Base-by-base conservation (phyloP, 1,140 invertebrate species). In the Panulirus ornatus region DNA sequence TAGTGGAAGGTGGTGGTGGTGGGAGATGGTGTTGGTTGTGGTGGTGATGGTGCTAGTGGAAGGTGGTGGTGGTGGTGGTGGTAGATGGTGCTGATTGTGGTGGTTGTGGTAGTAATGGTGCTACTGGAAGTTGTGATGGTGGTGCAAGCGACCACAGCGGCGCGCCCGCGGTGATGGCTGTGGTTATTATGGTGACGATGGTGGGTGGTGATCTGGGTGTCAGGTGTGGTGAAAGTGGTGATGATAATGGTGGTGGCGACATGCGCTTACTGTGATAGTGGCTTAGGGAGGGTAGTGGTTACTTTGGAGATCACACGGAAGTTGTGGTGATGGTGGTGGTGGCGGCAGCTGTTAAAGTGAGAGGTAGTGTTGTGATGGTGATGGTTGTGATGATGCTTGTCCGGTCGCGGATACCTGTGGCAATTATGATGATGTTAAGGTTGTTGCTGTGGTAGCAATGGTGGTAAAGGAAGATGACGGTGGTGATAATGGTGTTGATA, bases 91-190 rank as follows among this genome's bases (percentile, higher is more conserved):
- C 22, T 58, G 9, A 36, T 9, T 73, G 40, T 73, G 34, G 70
- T 73, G 27, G 70, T 73, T 11, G 30, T 70, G 27, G 66, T 73
- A 38, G 70, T n/a, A n/a, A n/a, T n/a, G n/a, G n/a, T n/a, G n/a
- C n/a, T n/a, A n/a, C n/a, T n/a, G n/a, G n/a, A n/a, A n/a, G n/a
- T n/a, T n/a, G n/a, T n/a, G n/a, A n/a, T n/a, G n/a, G n/a, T n/a
- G n/a, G n/a, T n/a, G n/a, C n/a, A n/a, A n/a, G n/a, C n/a, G n/a
- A n/a, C n/a, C n/a, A n/a, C n/a, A n/a, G n/a, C n/a, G n/a, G n/a
- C n/a, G n/a, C n/a, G n/a, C n/a, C n/a, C n/a, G n/a, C n/a, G n/a
- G n/a, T n/a, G n/a, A n/a, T n/a, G n/a, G n/a, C n/a, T n/a, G n/a
- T n/a, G n/a, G n/a, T n/a, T n/a, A n/a, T n/a, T n/a, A n/a, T n/a